phyloP scores from a whole-genome alignment of 2,113 vertebrate genomes.

The Dasyornis broadbenti region DNA sequence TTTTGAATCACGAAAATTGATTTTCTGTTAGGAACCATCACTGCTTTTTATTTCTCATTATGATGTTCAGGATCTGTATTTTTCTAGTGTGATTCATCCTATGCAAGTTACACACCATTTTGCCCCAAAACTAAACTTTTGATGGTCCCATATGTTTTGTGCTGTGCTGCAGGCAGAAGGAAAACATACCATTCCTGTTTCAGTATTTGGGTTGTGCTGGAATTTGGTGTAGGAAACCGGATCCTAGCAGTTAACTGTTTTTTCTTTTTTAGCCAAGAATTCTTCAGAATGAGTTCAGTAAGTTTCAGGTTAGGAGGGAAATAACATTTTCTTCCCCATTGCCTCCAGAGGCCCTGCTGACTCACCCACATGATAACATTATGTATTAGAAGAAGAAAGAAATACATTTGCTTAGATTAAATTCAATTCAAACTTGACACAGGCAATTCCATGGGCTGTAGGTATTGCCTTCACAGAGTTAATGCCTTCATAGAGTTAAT shows the following conservation, averaged over 20 bases:
- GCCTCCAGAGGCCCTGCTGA: not conserved
- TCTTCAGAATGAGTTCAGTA: not conserved
- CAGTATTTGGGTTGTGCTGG: not conserved
- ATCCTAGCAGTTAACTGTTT: not conserved
- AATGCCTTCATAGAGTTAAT: not conserved
- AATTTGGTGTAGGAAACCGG: not conserved
- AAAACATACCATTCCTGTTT: not conserved
- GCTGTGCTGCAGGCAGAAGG: not conserved
- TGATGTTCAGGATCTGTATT: not conserved
- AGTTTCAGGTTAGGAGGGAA: not conserved
- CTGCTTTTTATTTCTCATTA: not conserved
- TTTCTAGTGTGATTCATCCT: not conserved
- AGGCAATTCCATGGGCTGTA: not conserved
- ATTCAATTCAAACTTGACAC: not conserved
- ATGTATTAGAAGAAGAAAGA: not conserved
- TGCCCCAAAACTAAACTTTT: not conserved
- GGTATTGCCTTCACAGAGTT: not conserved
- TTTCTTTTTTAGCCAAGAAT: not conserved
- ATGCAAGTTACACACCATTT: not conserved
- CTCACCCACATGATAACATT: rapidly evolving
- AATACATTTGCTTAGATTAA: not conserved
- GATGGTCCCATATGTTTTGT: not conserved
- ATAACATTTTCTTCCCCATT: not conserved
- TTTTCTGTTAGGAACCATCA: not conserved
- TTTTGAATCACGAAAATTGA: not conserved